Conservation (phyloP, 23 tunicate species). For the Halocynthia roretzi region DNA sequence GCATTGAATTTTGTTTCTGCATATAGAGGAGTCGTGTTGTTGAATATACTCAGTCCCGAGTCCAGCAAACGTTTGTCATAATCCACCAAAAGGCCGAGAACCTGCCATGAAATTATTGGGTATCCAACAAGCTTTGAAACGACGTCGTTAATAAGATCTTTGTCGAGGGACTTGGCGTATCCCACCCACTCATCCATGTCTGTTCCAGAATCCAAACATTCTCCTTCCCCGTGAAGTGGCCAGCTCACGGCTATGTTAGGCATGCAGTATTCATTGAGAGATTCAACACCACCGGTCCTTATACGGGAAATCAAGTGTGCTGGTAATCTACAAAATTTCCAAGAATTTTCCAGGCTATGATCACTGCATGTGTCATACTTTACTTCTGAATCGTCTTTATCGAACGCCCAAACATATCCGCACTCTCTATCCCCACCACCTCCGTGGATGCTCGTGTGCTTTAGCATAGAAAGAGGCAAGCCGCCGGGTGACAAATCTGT, state of each 20-base stretch:
- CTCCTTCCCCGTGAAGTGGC: constrained; percentile 5
- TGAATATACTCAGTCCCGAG: too few species aligned
- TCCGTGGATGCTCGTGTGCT: background rate
- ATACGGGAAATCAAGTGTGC: background rate
- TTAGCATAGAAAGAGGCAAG: constrained; percentile 11
- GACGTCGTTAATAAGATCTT: constrained; percentile 11
- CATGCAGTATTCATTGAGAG: constrained; percentile 1
- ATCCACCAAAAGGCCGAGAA: constrained; percentile 19
- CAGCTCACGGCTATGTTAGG: constrained; percentile 22
- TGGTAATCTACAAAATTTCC: constrained; percentile 19
- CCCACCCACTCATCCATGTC: constrained; percentile 1
- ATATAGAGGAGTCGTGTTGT: too few species aligned
- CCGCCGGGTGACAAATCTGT: background rate
- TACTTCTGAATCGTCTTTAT: constrained; percentile 6
- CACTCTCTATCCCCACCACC: constrained; percentile 6
- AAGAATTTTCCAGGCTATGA: constrained; percentile 12
- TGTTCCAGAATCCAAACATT: background rate
- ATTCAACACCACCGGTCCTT: background rate
- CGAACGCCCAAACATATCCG: constrained; percentile 29
- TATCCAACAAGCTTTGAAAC: constrained; percentile 4
- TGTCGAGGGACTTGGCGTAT: constrained; percentile 5
- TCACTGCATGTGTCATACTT: constrained; percentile 22
- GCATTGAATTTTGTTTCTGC: too few species aligned
- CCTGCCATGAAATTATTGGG: constrained; percentile 18
- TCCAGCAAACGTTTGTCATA: constrained; percentile 1